A percentile compares a stretch with the other conserved stretches of the same genome.
phyloP scores from a whole-genome alignment of 2,113 vertebrate genomes.

The Thunnus thynnus region DNA sequence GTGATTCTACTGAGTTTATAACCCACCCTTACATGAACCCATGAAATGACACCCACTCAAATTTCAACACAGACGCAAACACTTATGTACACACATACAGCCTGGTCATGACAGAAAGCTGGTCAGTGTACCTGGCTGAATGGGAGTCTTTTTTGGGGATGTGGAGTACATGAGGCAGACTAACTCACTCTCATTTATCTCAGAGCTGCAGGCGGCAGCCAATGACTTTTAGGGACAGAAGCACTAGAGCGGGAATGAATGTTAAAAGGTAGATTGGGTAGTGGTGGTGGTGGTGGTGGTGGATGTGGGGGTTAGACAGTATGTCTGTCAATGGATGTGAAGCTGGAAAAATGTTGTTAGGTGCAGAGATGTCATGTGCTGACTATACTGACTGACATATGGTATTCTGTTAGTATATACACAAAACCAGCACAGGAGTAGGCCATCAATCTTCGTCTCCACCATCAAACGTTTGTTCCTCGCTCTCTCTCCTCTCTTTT shows the following conservation, averaged over 20 bases:
- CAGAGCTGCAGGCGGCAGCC: conserved; percentile 25
- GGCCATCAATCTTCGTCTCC: conserved; percentile 16
- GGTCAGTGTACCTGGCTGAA: not conserved
- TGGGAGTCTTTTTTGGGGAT: not conserved
- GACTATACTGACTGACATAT: conserved; percentile 16
- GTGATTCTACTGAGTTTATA: too few species aligned
- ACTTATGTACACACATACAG: not conserved
- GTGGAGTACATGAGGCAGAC: not conserved
- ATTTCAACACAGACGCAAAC: not conserved
- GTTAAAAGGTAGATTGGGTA: conserved; percentile 29
- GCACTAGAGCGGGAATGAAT: conserved; percentile 8
- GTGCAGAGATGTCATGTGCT: conserved; percentile 8
- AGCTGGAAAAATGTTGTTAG: conserved; percentile 32
- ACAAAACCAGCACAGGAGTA: not conserved
- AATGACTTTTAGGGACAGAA: conserved; percentile 28
- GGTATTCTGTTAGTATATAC: conserved; percentile 3
- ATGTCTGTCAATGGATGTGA: conserved; percentile 6
- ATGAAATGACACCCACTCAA: not conserved
- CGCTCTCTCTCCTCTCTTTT: too few species aligned
- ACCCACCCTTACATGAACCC: not conserved
- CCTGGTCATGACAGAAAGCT: not conserved
- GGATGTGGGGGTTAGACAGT: conserved; percentile 4
- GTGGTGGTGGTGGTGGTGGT: not conserved
- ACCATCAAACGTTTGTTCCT: not conserved
- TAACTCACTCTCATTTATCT: conserved; percentile 46